phyloP scores from a whole-genome alignment of 2,797 vertebrate species.

The Halcyon leucocephala region DNA sequence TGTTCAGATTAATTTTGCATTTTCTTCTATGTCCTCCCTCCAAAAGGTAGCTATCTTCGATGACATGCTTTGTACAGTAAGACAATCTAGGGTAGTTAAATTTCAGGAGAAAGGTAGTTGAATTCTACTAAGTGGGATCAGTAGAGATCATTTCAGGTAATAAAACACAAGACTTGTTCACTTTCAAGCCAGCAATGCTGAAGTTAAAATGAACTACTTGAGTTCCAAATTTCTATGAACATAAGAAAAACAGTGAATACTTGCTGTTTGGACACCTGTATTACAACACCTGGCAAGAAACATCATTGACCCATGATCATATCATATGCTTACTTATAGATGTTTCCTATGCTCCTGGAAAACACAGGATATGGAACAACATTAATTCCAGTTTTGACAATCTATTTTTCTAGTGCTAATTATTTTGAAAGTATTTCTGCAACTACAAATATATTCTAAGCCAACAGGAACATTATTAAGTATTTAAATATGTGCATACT shows the following conservation, averaged over 20 bases:
- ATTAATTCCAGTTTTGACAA: neutral
- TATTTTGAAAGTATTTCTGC: neutral
- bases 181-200: neutral
- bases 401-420: neutral
- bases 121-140: neutral
- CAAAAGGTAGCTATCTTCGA: neutral
- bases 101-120: neutral
- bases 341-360: neutral
- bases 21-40: neutral
- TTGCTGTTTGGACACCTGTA: neutral
- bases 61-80: neutral
- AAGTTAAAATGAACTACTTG: neutral
- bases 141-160: neutral
- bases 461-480: neutral
- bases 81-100: neutral
- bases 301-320: neutral
- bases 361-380: neutral
- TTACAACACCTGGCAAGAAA: neutral
- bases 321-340: neutral
- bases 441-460: neutral
- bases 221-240: neutral
- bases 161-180: neutral
- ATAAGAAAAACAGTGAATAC: neutral
- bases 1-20: neutral
- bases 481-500: neutral